These are phyloP conservation scores for Brachionus angularis DNA, from an alignment of 1,140 invertebrate species.

Conservation along the genomic window DNA sequence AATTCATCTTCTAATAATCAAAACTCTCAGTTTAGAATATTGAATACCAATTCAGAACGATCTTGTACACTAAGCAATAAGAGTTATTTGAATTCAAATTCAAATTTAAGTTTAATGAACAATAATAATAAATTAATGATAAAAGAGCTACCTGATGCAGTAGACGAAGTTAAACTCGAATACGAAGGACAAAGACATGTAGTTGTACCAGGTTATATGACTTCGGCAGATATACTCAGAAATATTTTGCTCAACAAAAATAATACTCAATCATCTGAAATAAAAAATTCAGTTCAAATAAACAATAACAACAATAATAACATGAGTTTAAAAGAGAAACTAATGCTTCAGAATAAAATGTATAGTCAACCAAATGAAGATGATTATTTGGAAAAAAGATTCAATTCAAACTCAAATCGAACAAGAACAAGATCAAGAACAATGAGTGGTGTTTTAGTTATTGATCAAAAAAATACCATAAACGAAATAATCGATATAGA, in stretches of 20 bases:
- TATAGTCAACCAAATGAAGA: no score
- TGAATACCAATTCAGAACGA: no score
- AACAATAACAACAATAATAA: neutral
- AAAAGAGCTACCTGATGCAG: constrained; percentile 26
- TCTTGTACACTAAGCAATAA: no score
- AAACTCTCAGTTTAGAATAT: no score
- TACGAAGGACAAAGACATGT: constrained; percentile 30
- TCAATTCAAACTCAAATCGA: neutral
- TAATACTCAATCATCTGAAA: neutral
- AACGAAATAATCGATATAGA: neutral
- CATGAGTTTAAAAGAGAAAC: neutral
- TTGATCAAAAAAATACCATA: neutral
- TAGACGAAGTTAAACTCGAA: constrained; percentile 14
- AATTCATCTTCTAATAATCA: no score
- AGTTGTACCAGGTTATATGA: constrained; percentile 36
- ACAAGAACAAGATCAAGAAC: neutral
- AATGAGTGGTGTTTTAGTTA: neutral
- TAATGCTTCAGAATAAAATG: no score
- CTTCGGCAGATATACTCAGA: constrained; percentile 25
- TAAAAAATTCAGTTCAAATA: neutral
- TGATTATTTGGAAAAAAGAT: constrained; percentile 16
- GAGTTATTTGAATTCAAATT: no score
- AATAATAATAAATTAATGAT: neutral
- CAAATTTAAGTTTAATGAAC: no score
- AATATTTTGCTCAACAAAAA: constrained; percentile 24